These are phyloP conservation scores for Eidolon dupreanum DNA, from an alignment of 2,797 vertebrate species.

Conservation along the genomic window DNA sequence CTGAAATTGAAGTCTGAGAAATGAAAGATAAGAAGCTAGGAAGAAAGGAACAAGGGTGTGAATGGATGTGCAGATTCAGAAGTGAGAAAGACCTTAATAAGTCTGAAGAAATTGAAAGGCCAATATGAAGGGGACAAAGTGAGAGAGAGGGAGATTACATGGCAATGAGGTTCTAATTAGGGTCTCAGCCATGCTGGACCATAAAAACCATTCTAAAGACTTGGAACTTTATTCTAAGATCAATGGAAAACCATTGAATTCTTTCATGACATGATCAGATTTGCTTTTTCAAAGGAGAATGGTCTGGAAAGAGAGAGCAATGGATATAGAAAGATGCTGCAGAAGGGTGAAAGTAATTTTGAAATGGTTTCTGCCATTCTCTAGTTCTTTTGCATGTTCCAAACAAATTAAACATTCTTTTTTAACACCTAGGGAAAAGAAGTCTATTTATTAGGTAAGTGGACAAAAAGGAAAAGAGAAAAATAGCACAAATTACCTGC, in stretches of 20 bases:
- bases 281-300: background rate
- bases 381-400: background rate
- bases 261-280: background rate
- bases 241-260: background rate
- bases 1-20: background rate
- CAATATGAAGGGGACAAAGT: background rate
- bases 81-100: background rate
- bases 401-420: constrained; percentile 27
- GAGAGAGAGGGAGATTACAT: background rate
- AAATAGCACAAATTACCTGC: background rate
- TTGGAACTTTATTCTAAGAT: background rate
- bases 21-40: background rate
- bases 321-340: background rate
- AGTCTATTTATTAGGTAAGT: background rate
- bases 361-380: background rate
- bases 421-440: background rate
- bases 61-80: background rate
- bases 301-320: background rate
- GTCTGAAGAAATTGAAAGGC: background rate
- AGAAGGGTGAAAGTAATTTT: background rate
- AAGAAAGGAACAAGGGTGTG: background rate
- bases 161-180: background rate
- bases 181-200: background rate
- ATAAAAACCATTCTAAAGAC: background rate
- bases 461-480: background rate